A percentile compares a stretch with the other conserved stretches of the same genome.
phyloP scores from a whole-genome alignment of 2,113 vertebrate species.

The Cathartes aura region DNA sequence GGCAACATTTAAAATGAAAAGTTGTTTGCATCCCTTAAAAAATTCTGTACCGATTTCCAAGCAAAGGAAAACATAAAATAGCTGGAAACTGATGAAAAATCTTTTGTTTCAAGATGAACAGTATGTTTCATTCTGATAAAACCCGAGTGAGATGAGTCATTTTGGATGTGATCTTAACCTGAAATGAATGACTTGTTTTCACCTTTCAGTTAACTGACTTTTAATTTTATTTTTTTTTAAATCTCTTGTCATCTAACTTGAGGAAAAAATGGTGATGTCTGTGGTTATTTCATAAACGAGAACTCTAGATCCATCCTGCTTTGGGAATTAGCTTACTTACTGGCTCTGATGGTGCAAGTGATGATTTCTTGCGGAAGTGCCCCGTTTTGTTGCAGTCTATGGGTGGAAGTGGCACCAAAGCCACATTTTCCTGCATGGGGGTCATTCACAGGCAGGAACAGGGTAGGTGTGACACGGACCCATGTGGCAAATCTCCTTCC shows the following conservation, averaged over 20 bases:
- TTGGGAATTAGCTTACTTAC: background rate
- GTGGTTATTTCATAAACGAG: background rate
- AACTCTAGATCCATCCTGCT: background rate
- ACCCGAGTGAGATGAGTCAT: background rate
- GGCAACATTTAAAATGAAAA: background rate
- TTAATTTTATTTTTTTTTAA: background rate
- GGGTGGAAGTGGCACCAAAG: background rate
- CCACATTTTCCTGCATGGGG: background rate
- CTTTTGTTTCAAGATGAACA: background rate
- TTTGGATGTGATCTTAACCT: background rate
- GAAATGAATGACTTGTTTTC: background rate
- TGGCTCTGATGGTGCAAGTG: background rate
- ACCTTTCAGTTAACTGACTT: background rate
- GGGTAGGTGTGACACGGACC: background rate
- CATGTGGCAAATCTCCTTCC: background rate
- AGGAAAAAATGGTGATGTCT: background rate
- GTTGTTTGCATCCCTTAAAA: background rate
- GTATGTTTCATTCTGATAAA: background rate
- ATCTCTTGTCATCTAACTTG: background rate
- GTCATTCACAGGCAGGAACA: background rate
- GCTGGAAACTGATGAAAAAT: background rate
- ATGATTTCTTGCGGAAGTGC: background rate
- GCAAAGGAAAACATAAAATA: background rate
- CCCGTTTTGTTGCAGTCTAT: background rate
- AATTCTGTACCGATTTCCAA: background rate